phyloP scores from a whole-genome alignment of 2,797 vertebrate species.

The Threskiornis aethiopicus region DNA sequence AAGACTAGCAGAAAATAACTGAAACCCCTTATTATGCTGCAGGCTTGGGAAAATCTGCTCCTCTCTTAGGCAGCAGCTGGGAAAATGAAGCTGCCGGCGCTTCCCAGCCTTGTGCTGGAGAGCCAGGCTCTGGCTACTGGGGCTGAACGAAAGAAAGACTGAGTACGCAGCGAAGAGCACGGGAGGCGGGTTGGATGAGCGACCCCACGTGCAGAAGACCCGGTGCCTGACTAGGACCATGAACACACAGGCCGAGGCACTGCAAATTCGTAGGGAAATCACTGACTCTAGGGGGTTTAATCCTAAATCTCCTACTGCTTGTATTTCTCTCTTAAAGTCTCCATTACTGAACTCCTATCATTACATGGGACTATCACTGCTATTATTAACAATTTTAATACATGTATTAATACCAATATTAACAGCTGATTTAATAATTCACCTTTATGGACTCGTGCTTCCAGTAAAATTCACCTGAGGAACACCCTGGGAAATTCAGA shows the following conservation, averaged over 20 bases:
- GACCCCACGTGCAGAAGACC: accelerated
- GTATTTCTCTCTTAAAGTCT: neutral
- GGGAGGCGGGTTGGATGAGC: neutral
- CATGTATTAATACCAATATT: neutral
- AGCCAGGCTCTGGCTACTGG: neutral
- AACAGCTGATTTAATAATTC: neutral
- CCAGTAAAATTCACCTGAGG: neutral
- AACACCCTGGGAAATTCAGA: neutral
- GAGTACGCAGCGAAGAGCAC: accelerated
- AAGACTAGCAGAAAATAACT: conserved; percentile 25
- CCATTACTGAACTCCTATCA: neutral
- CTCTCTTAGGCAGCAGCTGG: conserved; percentile 26
- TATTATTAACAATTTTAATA: neutral
- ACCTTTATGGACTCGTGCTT: neutral
- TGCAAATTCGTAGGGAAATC: neutral
- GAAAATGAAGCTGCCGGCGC: neutral
- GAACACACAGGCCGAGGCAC: accelerated
- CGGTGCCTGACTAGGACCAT: neutral
- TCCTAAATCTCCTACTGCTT: neutral
- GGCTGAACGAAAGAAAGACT: neutral
- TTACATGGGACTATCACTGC: neutral
- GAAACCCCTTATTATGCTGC: neutral
- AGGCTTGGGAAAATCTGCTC: conserved; percentile 42
- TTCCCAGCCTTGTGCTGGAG: neutral
- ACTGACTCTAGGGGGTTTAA: neutral